phyloP scores from a whole-genome alignment of 2,888 invertebrate species.

The Pecten maximus region DNA sequence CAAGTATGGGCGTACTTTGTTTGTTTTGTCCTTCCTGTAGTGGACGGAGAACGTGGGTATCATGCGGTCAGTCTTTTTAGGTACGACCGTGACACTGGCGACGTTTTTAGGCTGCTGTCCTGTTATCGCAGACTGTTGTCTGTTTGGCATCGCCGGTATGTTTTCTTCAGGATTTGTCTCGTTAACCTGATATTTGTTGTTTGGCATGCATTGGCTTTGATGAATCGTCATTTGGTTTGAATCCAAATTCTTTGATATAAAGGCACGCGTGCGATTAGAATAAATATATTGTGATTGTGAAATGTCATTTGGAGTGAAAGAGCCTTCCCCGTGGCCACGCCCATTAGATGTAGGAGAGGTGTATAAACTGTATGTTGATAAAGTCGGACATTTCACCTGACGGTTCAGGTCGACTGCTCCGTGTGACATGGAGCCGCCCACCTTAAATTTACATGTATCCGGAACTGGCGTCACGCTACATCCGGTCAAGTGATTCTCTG shows the following conservation, averaged over 20 bases:
- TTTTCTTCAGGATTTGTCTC: background rate
- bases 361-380: background rate
- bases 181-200: background rate
- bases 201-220: background rate
- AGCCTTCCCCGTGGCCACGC: background rate
- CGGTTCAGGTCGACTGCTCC: conserved; percentile 3
- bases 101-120: background rate
- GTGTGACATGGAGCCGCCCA: background rate
- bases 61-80: conserved; percentile 41
- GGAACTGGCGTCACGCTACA: conserved; percentile 54
- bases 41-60: conserved; percentile 57
- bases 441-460: conserved; percentile 53
- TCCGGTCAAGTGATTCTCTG: conserved; percentile 64
- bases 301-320: background rate
- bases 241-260: background rate
- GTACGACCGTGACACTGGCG: background rate
- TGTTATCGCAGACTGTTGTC: background rate
- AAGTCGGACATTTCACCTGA: background rate
- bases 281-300: background rate
- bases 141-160: too few species aligned
- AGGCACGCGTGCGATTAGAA: background rate
- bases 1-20: conserved; percentile 50
- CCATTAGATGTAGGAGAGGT: background rate
- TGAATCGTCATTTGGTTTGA: too few species aligned
- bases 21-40: conserved; percentile 56